Conservation (phyloP, 2,797 vertebrate genomes). For the Buphagus erythrorhynchus region DNA sequence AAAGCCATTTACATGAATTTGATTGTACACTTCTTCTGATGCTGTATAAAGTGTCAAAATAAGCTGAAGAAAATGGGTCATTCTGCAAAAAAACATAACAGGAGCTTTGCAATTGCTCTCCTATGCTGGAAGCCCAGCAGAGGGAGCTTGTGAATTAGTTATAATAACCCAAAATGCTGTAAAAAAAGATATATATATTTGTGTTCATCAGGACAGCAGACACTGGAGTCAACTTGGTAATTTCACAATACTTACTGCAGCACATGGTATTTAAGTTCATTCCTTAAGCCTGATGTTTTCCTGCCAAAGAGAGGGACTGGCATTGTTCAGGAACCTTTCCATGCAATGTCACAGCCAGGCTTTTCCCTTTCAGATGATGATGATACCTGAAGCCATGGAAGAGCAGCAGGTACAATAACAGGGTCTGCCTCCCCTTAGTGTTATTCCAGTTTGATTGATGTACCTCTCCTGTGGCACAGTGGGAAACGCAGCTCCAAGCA, state of each 20-base stretch:
- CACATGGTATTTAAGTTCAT: background rate
- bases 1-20: background rate
- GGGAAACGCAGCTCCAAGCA: background rate
- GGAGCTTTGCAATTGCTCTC: background rate
- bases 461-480: background rate
- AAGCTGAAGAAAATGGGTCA: background rate
- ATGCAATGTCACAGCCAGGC: background rate
- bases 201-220: background rate
- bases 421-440: background rate
- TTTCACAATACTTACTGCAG: background rate
- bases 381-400: background rate
- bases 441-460: background rate
- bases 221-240: background rate
- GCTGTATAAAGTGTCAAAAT: background rate
- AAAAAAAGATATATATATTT: accelerated
- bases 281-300: background rate
- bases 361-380: background rate
- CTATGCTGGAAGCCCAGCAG: conserved; percentile 59
- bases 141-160: conserved; percentile 68
- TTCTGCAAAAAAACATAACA: background rate
- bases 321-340: background rate
- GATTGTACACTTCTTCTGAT: background rate
- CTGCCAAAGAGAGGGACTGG: background rate
- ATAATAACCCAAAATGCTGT: background rate
- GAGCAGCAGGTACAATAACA: background rate